Conservation (phyloP, 2,888 invertebrate genomes). For the Quadriops clusia region DNA sequence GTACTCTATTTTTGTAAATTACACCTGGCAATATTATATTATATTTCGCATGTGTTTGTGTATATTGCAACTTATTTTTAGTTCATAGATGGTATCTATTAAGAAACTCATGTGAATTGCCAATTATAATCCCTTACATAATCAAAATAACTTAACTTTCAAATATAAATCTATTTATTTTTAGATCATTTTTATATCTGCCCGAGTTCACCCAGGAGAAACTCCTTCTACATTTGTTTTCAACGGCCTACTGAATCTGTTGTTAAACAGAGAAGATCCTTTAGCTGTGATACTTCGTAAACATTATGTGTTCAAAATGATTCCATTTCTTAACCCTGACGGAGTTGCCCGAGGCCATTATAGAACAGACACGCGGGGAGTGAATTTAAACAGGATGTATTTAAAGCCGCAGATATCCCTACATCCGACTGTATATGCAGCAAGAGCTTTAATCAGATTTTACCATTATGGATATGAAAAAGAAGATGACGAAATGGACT, state of each 20-base stretch:
- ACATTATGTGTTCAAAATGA: slow-evolving; percentile 75
- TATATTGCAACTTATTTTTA: too few relatives aligned
- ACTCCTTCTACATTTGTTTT: slow-evolving; percentile 85
- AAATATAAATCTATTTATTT: slow-evolving; percentile 15
- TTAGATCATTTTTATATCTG: slow-evolving; percentile 73
- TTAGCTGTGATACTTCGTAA: slow-evolving; percentile 61
- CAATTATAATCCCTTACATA: too few relatives aligned
- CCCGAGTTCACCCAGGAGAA: slow-evolving; percentile 86
- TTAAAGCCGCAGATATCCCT: slow-evolving; percentile 59
- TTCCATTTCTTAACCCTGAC: slow-evolving; percentile 86
- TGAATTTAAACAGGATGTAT: slow-evolving; percentile 81
- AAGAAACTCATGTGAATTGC: too few relatives aligned
- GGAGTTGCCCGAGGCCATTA: slow-evolving; percentile 81
- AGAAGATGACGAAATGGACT: slow-evolving; percentile 35
- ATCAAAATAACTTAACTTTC: too few relatives aligned
- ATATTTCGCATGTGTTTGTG: too few relatives aligned
- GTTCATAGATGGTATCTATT: too few relatives aligned
- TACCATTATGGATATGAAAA: slow-evolving; percentile 57
- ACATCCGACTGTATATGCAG: slow-evolving; percentile 80
- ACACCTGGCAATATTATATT: too few relatives aligned
- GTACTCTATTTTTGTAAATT: neutral
- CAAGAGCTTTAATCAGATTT: slow-evolving; percentile 64
- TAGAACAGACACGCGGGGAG: slow-evolving; percentile 74
- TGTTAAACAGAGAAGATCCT: slow-evolving; percentile 62
- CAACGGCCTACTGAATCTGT: slow-evolving; percentile 73